phyloP scores from a whole-genome alignment of 2,113 vertebrate genomes.

The Oncorhynchus clarkii region DNA sequence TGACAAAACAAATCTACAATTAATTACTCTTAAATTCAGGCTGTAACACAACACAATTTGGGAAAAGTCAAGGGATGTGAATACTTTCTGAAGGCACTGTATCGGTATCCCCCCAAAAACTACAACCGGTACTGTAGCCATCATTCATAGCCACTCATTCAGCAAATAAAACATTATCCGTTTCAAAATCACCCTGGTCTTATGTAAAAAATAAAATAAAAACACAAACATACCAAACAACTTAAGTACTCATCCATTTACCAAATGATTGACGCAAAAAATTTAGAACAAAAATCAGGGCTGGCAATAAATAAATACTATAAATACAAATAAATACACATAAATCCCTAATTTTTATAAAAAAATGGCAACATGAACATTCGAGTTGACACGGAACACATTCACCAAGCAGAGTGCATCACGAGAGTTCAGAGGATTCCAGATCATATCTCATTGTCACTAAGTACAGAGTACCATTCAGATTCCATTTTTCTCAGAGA shows the following conservation, averaged over 20 bases:
- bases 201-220: conserved; percentile 8
- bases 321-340: neutral
- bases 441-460: neutral
- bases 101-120: no score
- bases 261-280: neutral
- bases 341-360: neutral
- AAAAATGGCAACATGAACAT: neutral
- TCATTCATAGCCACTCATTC: conserved; percentile 20
- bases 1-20: no score
- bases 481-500: neutral
- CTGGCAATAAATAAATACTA: conserved; percentile 42
- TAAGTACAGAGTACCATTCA: neutral
- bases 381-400: conserved; percentile 8
- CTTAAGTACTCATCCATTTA: conserved; percentile 7
- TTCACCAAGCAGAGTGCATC: neutral
- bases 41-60: no score
- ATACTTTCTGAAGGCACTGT: no score
- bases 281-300: conserved; percentile 28
- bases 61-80: no score
- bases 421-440: neutral
- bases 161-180: neutral
- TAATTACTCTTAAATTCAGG: no score
- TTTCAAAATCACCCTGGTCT: conserved; percentile 17
- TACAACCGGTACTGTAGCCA: no score
- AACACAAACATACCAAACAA: conserved; percentile 37